phyloP scores from a whole-genome alignment of 1,140 invertebrate genomes.

The Pararge aegeria region DNA sequence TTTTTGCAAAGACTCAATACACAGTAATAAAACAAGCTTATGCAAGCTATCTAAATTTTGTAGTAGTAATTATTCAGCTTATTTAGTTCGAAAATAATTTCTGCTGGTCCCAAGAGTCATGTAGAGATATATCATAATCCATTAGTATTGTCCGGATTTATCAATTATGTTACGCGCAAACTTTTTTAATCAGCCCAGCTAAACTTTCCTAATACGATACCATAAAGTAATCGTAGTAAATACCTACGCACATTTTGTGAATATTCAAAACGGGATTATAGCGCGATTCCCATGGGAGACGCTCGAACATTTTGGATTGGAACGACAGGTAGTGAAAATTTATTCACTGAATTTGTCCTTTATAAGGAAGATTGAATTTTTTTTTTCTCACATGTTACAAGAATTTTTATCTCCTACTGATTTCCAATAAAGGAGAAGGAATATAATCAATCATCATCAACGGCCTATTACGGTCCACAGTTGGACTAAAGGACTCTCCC shows the following conservation, averaged over 20 bases:
- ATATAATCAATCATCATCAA: too few species aligned
- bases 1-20: too few species aligned
- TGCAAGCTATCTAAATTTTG: too few species aligned
- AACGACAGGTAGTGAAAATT: not conserved
- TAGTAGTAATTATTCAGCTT: too few species aligned
- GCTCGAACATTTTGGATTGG: not conserved
- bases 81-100: too few species aligned
- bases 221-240: not conserved
- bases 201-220: not conserved
- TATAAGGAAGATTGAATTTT: not conserved
- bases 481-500: too few species aligned
- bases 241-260: not conserved
- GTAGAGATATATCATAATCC: not conserved
- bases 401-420: too few species aligned
- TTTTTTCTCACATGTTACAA: too few species aligned
- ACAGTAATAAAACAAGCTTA: too few species aligned
- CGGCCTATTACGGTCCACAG: too few species aligned
- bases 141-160: not conserved
- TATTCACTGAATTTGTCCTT: not conserved
- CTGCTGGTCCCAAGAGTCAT: not conserved
- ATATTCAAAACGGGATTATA: conserved; percentile 4
- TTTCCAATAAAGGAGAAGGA: too few species aligned
- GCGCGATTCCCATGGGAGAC: not conserved
- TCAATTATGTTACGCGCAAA: not conserved
- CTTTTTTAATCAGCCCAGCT: conserved; percentile 3